Evolutionary conservation across 2,888 invertebrate genomes (phyloP).

Genomic region (Ditylenchus weischeri): DNA sequence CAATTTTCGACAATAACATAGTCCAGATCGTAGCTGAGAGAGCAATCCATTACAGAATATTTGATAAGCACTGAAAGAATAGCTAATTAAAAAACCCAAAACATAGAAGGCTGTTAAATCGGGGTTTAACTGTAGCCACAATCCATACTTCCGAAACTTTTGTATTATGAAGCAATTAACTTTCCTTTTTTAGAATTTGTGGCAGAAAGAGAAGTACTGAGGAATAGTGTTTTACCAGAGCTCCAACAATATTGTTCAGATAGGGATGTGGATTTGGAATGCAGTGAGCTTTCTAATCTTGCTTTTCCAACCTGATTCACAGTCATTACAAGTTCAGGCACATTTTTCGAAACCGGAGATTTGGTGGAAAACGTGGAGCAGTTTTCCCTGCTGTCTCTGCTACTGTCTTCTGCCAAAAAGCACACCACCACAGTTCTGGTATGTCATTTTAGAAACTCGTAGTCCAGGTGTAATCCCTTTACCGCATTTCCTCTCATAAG

Average conservation of each 20-base stretch:
- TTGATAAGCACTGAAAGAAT: too few relatives aligned
- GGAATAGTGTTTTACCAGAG: constrained; percentile 52
- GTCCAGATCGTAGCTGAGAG: too few relatives aligned
- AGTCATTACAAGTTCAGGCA: constrained; percentile 6
- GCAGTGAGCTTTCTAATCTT: constrained; percentile 6
- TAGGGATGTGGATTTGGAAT: constrained; percentile 58
- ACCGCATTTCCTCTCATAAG: too few relatives aligned
- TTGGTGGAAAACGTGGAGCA: constrained; percentile 33
- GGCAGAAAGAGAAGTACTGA: constrained; percentile 45
- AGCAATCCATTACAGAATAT: too few relatives aligned
- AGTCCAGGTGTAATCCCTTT: neutral
- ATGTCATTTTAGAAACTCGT: neutral
- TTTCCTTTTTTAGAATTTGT: constrained; percentile 54
- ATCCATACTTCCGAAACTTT: too few relatives aligned
- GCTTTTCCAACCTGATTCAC: too few relatives aligned
- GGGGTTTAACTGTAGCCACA: too few relatives aligned
- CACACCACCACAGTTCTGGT: constrained; percentile 6
- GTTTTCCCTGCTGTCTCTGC: neutral
- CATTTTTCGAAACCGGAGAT: constrained; percentile 42
- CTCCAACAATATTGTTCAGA: constrained; percentile 58
- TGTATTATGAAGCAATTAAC: too few relatives aligned
- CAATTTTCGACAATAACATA: too few relatives aligned
- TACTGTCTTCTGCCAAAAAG: constrained; percentile 21
- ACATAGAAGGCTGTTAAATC: too few relatives aligned
- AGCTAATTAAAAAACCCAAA: too few relatives aligned